Conservation (phyloP, 2,888 invertebrate species). For the Hydropsyche betteni region DNA sequence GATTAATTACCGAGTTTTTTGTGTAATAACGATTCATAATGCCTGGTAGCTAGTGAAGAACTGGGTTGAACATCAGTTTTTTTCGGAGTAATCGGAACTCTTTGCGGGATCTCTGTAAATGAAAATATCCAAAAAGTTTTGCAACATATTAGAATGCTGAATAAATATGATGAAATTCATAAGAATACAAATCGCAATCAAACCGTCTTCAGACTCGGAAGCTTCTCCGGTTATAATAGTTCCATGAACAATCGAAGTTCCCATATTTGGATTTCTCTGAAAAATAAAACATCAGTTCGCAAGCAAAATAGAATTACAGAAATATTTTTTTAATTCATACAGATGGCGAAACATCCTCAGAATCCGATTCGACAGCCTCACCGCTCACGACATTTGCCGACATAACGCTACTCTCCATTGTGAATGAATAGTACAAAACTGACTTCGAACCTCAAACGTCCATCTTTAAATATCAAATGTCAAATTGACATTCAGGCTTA, state of each 20-base stretch:
- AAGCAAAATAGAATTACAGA: neutral
- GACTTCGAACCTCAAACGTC: too few relatives aligned
- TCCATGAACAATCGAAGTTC: neutral
- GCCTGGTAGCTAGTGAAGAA: neutral
- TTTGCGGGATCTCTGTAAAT: neutral
- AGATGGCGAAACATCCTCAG: neutral
- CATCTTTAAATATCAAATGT: neutral
- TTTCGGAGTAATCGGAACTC: too few relatives aligned
- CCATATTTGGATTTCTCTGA: neutral
- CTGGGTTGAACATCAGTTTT: neutral
- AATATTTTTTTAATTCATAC: neutral
- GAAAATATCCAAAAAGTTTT: neutral
- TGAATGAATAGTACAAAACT: too few relatives aligned
- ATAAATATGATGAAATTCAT: too few relatives aligned
- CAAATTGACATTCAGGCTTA: neutral
- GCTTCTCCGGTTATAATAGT: constrained; percentile 23
- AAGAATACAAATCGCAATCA: neutral
- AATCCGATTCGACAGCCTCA: constrained; percentile 32
- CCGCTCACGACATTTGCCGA: constrained; percentile 18
- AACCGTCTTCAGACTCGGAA: constrained; percentile 34
- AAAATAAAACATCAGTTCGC: neutral
- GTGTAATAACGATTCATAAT: constrained; percentile 39
- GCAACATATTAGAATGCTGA: too few relatives aligned
- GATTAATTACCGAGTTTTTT: constrained; percentile 41
- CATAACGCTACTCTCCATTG: neutral